A percentile compares a stretch with the other conserved stretches of the same genome.
Conservation (phyloP, 1,140 invertebrate species). For the Macrostomum lignano region DNA sequence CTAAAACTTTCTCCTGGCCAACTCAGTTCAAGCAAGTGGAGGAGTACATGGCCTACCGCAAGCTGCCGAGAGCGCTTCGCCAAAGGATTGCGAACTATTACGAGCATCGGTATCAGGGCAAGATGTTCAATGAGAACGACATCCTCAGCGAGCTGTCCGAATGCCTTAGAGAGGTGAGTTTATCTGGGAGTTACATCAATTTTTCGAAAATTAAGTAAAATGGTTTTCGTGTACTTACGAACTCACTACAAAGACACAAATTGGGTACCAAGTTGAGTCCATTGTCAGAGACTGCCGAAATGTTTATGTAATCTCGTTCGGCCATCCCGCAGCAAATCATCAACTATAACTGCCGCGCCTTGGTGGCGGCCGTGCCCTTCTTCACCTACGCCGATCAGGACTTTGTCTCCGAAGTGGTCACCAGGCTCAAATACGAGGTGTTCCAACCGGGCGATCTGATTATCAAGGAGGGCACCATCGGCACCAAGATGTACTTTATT, state of each 20-base stretch:
- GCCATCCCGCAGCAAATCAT: constrained; percentile 92
- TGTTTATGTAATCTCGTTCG: no score
- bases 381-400: constrained; percentile 89
- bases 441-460: constrained; percentile 45
- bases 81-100: constrained; percentile 88
- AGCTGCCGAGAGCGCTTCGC: constrained; percentile 68
- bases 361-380: constrained; percentile 88
- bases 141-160: constrained; percentile 83
- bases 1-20: no score
- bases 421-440: constrained; percentile 88
- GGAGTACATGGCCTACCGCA: constrained; percentile 91
- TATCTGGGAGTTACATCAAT: no score
- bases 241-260: no score
- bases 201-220: no score
- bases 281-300: no score
- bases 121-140: constrained; percentile 90
- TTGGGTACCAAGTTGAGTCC: no score
- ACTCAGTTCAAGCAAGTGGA: constrained; percentile 99
- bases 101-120: constrained; percentile 88
- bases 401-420: constrained; percentile 81
- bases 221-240: no score
- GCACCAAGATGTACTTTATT: constrained; percentile 96
- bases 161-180: constrained; percentile 55
- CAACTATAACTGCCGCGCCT: constrained; percentile 87
- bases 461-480: constrained; percentile 52